These are phyloP conservation scores for Philereme transversata DNA, from an alignment of 2,888 invertebrate species.

Conservation along the genomic window DNA sequence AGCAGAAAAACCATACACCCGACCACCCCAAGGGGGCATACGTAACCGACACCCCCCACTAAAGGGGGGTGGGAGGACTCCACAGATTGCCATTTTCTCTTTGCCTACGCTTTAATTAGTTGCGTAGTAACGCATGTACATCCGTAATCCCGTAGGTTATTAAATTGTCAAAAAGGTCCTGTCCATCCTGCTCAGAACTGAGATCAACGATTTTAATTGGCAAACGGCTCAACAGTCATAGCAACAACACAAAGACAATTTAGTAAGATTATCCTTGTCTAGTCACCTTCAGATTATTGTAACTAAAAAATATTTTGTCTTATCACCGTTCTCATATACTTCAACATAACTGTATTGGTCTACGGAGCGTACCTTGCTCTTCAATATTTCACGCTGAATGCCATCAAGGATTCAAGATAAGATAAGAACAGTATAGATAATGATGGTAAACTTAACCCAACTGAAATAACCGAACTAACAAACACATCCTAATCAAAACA, in stretches of 20 bases:
- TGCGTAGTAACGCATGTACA: constrained; percentile 83
- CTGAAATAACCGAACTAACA: constrained; percentile 44
- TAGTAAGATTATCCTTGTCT: not conserved
- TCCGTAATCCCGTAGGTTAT: constrained; percentile 76
- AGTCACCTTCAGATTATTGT: not conserved
- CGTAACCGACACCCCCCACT: constrained; percentile 84
- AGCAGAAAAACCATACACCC: constrained; percentile 85
- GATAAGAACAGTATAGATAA: constrained; percentile 57
- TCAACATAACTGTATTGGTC: constrained; percentile 28
- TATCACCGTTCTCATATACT: constrained; percentile 25
- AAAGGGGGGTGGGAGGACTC: constrained; percentile 80
- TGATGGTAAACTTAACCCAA: constrained; percentile 45
- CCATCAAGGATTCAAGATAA: constrained; percentile 59
- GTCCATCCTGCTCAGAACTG: constrained; percentile 21
- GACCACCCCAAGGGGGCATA: constrained; percentile 83
- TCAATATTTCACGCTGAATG: constrained; percentile 51
- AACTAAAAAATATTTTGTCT: not conserved
- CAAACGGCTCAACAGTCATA: not conserved
- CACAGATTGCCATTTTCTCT: constrained; percentile 84
- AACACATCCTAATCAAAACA: not conserved
- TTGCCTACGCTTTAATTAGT: constrained; percentile 85
- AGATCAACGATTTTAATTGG: constrained; percentile 6
- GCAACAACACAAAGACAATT: not conserved
- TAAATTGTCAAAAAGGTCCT: constrained; percentile 56
- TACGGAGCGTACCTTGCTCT: constrained; percentile 39